Evolutionary conservation across 2,797 vertebrate genomes (phyloP).

Genomic region (Emydoidea blandingii): DNA sequence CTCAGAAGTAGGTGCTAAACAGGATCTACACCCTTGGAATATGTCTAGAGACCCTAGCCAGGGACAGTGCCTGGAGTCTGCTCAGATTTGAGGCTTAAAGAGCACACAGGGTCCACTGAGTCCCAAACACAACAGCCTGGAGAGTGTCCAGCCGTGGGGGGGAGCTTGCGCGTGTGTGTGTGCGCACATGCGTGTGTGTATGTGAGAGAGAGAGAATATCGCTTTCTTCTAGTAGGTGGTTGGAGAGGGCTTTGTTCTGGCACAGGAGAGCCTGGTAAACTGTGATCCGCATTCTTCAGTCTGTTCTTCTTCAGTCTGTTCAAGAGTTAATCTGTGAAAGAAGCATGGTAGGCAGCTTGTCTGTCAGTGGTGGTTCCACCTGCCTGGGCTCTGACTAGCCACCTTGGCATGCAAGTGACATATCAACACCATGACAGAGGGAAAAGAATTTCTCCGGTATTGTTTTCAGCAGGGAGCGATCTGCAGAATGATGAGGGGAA

Average conservation of each 20-base stretch:
- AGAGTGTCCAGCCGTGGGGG: neutral
- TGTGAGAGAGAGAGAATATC: neutral
- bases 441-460: neutral
- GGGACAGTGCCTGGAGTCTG: neutral
- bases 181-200: neutral
- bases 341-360: neutral
- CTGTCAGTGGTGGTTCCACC: neutral
- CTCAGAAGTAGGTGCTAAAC: neutral
- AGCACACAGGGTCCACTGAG: too few relatives aligned
- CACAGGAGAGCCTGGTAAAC: neutral
- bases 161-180: rapidly evolving
- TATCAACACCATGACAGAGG: neutral
- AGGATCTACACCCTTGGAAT: neutral
- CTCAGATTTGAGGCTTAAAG: neutral
- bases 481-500: neutral
- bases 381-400: neutral
- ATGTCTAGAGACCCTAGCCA: neutral
- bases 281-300: neutral
- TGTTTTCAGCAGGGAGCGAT: neutral
- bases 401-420: neutral
- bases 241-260: neutral
- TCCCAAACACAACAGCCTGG: neutral
- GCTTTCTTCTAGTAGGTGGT: neutral
- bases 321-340: neutral
- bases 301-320: too few relatives aligned